A percentile compares a stretch with the other conserved stretches of the same genome.
Conservation (phyloP, 2,888 invertebrate species). For the Mellilla xanthometata region DNA sequence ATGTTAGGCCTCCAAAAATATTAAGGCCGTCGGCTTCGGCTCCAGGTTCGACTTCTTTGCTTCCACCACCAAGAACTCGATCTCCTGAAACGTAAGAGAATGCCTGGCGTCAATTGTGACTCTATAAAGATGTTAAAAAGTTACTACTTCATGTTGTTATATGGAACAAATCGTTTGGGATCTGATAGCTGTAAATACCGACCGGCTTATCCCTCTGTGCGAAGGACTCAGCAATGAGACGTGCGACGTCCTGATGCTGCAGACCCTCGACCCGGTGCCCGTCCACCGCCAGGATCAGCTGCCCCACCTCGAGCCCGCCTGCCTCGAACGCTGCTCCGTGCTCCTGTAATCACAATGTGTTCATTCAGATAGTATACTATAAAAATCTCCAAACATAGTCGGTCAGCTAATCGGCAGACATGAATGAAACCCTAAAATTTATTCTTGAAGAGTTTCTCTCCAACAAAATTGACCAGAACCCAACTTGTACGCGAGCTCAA, state of each 20-base stretch:
- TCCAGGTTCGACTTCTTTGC: slow-evolving; percentile 96
- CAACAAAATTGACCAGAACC: no score
- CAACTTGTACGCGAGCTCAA: no score
- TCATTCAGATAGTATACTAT: no score
- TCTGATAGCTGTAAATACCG: no score
- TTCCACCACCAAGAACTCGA: slow-evolving; percentile 96
- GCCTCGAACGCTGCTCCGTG: slow-evolving; percentile 97
- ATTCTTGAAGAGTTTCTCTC: no score
- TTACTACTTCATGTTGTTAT: no score
- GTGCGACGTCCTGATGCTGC: slow-evolving; percentile 95
- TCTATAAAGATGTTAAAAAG: no score
- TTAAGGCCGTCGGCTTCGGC: slow-evolving; percentile 94
- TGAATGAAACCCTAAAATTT: no score
- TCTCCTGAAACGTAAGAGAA: slow-evolving; percentile 82
- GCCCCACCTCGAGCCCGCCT: slow-evolving; percentile 96
- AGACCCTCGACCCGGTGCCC: slow-evolving; percentile 90
- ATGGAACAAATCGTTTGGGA: no score
- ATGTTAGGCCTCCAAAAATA: slow-evolving; percentile 96
- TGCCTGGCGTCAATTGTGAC: no score
- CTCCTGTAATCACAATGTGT: slow-evolving; percentile 86
- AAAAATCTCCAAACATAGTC: no score
- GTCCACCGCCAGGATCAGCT: slow-evolving; percentile 95
- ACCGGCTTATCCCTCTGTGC: slow-evolving; percentile 90
- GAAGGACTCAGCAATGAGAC: slow-evolving; percentile 96
- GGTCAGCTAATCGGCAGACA: no score